These are phyloP conservation scores for Conops quadrifasciatus DNA, from an alignment of 2,888 invertebrate species.

Conservation along the genomic window DNA sequence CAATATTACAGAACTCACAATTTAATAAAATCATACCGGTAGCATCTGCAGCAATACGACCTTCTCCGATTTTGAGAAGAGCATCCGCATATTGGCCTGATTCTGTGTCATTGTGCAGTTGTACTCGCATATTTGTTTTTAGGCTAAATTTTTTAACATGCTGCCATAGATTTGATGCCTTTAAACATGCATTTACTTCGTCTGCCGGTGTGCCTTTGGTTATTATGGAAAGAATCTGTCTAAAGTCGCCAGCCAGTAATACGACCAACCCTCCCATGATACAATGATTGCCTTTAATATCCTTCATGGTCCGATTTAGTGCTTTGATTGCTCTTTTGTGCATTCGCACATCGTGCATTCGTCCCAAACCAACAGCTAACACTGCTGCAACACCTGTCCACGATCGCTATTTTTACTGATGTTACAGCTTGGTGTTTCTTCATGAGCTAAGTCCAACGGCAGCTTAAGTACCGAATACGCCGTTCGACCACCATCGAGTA, in stretches of 20 bases:
- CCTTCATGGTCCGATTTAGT: slow-evolving; percentile 40
- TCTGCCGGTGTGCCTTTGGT: background rate
- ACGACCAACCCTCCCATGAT: slow-evolving; percentile 1
- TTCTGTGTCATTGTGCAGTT: too few species aligned
- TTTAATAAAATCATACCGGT: background rate
- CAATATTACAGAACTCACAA: too few species aligned
- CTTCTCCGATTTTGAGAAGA: slow-evolving; percentile 1
- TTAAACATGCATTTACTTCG: too few species aligned
- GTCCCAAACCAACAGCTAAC: too few species aligned
- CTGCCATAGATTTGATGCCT: too few species aligned
- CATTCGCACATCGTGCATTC: slow-evolving; percentile 40
- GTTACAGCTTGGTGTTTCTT: slow-evolving; percentile 8
- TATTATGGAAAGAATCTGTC: background rate
- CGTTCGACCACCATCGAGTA: too few species aligned
- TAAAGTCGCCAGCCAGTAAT: background rate
- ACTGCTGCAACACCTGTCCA: too few species aligned
- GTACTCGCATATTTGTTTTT: background rate
- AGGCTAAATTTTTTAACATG: too few species aligned
- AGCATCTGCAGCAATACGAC: background rate
- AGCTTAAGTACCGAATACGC: slow-evolving; percentile 15
- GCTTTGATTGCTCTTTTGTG: slow-evolving; percentile 35
- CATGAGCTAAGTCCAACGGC: slow-evolving; percentile 21
- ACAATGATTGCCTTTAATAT: slow-evolving; percentile 34
- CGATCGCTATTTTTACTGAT: background rate
- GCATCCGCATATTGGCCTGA: background rate